Evolutionary conservation across 2,888 invertebrate species (phyloP), one percentile per base, ranked within the genome.

Genomic region (Scotopteryx bipunctaria): DNA sequence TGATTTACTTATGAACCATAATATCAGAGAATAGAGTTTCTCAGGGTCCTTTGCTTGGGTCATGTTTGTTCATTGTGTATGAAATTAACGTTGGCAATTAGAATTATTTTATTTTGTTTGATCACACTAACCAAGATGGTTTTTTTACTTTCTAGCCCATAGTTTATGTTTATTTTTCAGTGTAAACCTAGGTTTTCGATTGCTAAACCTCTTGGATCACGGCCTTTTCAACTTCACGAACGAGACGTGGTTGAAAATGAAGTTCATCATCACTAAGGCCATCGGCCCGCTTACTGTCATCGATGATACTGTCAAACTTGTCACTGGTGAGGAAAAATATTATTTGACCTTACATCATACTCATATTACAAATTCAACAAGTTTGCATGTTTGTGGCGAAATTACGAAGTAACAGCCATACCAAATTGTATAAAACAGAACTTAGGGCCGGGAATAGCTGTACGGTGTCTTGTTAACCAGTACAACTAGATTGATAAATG

Each of bases 171-270:
- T 50, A 27, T 6, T 76, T 77, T 78, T 8, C 66, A 90, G 89
- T 17, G 52, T 86, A 0, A 87, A 88, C 44, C 52, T 86, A 2
- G 68, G 70, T 0, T 66, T 88, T 21, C 78, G 81, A 2, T 44
- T 83, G 0, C 56, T 91, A 48, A 88, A 91, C 43, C 49, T 88
- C 0, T 27, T 86, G 45, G 88, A 90, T 55, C 70, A 74, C 5
- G 78, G 73, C 0, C 64, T 85, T 6, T 90, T 91, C 44, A 65
- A 73, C 44, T 41, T 89, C 19, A 70, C 55, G 0, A 65, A 56
- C 9, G 75, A 76, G 0, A 55, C 55, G 2, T 91, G 91, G 91
- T 37, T 71, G 11, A 73, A 68, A 47, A 63, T 83, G 2, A 90
- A 88, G 52, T 64, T 76, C 23, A 62, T 71, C 2, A 53, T 83